phyloP scores from a whole-genome alignment of 2,113 vertebrate species.

The Taurulus bubalis region DNA sequence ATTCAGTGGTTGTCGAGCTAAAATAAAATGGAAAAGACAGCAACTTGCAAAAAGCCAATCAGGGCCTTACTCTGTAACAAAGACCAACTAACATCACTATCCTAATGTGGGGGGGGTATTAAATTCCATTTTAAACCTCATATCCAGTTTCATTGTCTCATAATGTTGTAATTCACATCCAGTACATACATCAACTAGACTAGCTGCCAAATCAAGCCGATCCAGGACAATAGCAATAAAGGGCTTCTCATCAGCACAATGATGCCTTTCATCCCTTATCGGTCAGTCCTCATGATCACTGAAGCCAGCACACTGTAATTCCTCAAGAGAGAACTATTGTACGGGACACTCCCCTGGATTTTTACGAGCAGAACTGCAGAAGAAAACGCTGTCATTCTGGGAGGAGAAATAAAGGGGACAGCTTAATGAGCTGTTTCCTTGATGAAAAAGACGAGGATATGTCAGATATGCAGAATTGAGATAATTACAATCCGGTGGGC shows the following conservation, averaged over 20 bases:
- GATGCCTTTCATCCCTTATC: background rate
- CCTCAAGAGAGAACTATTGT: slow-evolving; percentile 3
- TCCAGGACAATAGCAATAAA: background rate
- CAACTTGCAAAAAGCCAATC: too few relatives aligned
- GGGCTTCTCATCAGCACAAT: background rate
- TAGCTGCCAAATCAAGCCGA: slow-evolving; percentile 10
- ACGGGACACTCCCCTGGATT: slow-evolving; percentile 20
- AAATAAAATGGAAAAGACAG: too few relatives aligned
- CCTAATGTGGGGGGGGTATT: background rate
- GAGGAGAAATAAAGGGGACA: slow-evolving; percentile 9
- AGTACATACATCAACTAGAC: background rate
- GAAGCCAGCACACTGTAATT: slow-evolving; percentile 1
- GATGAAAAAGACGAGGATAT: slow-evolving; percentile 26
- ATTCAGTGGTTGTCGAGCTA: too few relatives aligned
- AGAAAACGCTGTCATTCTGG: background rate
- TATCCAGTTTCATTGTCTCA: background rate
- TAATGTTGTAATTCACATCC: background rate
- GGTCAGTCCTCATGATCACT: slow-evolving; percentile 1
- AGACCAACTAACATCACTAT: background rate
- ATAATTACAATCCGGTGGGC: slow-evolving; percentile 17
- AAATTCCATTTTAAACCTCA: background rate
- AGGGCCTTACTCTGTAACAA: background rate
- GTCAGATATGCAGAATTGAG: slow-evolving; percentile 1
- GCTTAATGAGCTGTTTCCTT: slow-evolving; percentile 20
- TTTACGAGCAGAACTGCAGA: background rate